Percentiles rank a stretch among this genome's conserved stretches.
These are phyloP conservation scores for Aphrophora alni DNA, from an alignment of 2,888 invertebrate species.

Conservation along the genomic window DNA sequence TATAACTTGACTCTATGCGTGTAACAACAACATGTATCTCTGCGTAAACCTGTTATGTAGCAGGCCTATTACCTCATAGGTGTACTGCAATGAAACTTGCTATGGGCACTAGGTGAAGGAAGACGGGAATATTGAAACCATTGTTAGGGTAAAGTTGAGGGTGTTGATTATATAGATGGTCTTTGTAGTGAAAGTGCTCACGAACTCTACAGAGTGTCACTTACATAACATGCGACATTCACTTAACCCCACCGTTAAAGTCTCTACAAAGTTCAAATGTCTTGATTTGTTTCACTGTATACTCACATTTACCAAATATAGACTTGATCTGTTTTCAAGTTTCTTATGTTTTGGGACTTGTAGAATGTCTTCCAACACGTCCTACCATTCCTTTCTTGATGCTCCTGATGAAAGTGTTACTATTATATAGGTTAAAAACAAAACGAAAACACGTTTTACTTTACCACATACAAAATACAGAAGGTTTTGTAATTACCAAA, in stretches of 20 bases:
- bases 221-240: background rate
- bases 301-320: background rate
- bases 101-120: background rate
- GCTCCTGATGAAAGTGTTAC: too few relatives aligned
- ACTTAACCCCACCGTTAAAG: background rate
- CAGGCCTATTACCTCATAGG: background rate
- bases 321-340: background rate
- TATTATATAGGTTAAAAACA: too few relatives aligned
- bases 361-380: too few relatives aligned
- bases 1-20: too few relatives aligned
- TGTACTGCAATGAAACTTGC: background rate
- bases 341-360: too few relatives aligned
- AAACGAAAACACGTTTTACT: too few relatives aligned
- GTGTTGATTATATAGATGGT: constrained; percentile 1
- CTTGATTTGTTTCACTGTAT: background rate
- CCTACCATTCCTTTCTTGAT: too few relatives aligned
- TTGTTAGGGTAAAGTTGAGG: background rate
- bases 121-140: background rate
- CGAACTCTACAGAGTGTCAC: background rate
- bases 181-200: background rate
- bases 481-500: too few relatives aligned
- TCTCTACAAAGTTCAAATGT: background rate
- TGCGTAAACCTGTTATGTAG: background rate
- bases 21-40: too few relatives aligned
- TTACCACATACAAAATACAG: too few relatives aligned